These are phyloP conservation scores for Drosophila percnosoma DNA, from an alignment of 2,888 invertebrate genomes.

Conservation along the genomic window DNA sequence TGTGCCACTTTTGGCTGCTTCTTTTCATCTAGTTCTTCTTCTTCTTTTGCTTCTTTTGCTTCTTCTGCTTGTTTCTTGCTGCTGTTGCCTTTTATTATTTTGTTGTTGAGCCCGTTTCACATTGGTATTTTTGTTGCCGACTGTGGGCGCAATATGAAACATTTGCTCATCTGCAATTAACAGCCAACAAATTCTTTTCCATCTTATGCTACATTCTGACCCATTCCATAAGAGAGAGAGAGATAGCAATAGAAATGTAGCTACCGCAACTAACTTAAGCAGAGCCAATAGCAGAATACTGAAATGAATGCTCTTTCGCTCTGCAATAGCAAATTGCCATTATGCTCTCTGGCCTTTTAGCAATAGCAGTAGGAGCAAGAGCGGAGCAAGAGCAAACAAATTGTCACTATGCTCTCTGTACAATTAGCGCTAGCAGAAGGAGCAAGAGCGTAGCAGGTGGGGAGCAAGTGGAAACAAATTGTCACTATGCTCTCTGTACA, in stretches of 20 bases:
- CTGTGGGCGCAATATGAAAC: conserved; percentile 35
- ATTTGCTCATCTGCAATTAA: conserved; percentile 39
- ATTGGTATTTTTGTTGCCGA: conserved; percentile 9
- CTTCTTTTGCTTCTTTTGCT: background rate
- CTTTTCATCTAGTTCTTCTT: conserved; percentile 10
- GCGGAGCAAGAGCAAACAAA: no score
- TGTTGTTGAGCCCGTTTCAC: conserved; percentile 29
- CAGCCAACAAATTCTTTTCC: conserved; percentile 41
- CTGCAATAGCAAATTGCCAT: background rate
- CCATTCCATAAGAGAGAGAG: background rate
- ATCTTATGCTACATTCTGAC: background rate
- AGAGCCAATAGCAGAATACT: background rate
- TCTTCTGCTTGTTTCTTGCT: background rate
- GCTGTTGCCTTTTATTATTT: conserved; percentile 18
- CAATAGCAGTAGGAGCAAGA: no score
- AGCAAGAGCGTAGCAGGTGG: no score
- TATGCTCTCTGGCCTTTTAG: no score
- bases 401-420: no score
- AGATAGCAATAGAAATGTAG: background rate
- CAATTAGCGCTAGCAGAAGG: no score
- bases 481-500: no score
- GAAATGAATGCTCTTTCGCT: background rate
- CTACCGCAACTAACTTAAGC: background rate
- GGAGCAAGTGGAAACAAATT: no score
- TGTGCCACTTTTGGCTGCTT: conserved; percentile 57